A percentile compares a stretch with the other conserved stretches of the same genome.
These are phyloP conservation scores for Schlechtendalia chinensis DNA, from an alignment of 1,140 invertebrate genomes.

Conservation along the genomic window DNA sequence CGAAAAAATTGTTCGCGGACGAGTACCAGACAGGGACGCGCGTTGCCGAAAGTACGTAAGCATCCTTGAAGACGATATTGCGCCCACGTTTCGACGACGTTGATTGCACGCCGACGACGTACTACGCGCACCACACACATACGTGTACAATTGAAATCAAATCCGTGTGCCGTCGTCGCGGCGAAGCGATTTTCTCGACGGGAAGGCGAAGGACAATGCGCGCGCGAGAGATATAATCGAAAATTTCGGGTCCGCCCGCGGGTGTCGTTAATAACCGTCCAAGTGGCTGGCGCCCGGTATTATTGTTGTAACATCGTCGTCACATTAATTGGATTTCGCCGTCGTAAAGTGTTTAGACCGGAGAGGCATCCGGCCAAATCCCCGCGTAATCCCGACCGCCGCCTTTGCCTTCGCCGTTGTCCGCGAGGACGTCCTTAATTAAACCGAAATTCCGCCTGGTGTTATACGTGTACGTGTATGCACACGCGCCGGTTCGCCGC, in stretches of 20 bases:
- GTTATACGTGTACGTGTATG: no score
- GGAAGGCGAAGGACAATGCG: neutral
- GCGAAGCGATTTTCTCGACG: neutral
- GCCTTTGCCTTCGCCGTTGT: neutral
- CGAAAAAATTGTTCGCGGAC: no score
- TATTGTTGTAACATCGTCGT: conserved; percentile 47
- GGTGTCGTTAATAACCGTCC: conserved; percentile 41
- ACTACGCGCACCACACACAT: no score
- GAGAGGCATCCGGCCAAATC: conserved; percentile 47
- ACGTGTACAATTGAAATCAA: conserved; percentile 26
- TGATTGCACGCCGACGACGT: no score
- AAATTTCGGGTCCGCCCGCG: conserved; percentile 22
- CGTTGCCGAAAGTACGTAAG: no score
- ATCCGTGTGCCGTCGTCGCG: conserved; percentile 11
- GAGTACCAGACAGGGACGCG: no score
- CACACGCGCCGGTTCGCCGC: no score
- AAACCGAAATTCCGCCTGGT: conserved; percentile 42
- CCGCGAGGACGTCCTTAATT: conserved; percentile 44
- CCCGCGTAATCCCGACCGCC: conserved; percentile 41
- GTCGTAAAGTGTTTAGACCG: conserved; percentile 46
- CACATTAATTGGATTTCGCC: conserved; percentile 48
- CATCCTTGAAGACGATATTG: no score
- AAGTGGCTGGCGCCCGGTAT: conserved; percentile 43
- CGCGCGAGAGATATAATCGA: conserved; percentile 15
- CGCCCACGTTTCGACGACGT: no score